Conservation (phyloP, 2,113 vertebrate species). For the Psammodynastes pulverulentus region DNA sequence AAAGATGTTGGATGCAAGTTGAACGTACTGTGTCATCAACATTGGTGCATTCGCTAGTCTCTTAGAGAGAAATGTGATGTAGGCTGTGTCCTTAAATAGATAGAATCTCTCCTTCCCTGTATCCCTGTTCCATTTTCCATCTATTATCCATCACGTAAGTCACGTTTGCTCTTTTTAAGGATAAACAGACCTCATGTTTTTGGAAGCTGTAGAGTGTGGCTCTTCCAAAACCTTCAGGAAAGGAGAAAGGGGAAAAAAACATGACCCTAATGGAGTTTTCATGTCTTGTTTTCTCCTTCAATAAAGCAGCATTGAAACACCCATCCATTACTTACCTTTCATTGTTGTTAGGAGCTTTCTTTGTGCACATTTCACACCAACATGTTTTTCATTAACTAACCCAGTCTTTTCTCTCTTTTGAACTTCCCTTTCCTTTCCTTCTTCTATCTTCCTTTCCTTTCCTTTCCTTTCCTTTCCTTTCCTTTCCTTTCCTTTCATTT, state of each 20-base stretch:
- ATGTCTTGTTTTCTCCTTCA: conserved; percentile 44
- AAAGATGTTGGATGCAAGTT: not conserved
- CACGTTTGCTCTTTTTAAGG: not conserved
- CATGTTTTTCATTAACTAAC: conserved; percentile 43
- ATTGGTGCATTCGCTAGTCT: not conserved
- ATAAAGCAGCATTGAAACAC: conserved; percentile 33
- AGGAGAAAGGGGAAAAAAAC: not conserved
- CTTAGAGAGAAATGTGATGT: not conserved
- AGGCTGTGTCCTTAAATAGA: not conserved
- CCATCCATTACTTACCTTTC: conserved; percentile 52
- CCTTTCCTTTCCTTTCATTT: not conserved
- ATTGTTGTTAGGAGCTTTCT: conserved; percentile 17
- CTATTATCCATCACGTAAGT: conserved; percentile 24
- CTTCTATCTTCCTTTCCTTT: no score
- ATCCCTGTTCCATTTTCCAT: not conserved
- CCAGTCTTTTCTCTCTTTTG: conserved; percentile 11
- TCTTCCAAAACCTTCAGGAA: conserved; percentile 4
- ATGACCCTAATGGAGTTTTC: conserved; percentile 47
- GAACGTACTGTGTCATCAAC: not conserved
- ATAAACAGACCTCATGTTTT: not conserved
- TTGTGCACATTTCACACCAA: not conserved
- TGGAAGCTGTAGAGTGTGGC: not conserved
- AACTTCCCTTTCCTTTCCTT: conserved; percentile 10
- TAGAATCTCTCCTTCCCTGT: not conserved
- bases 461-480: no score